Percentiles rank a stretch among this genome's conserved stretches.
These are phyloP conservation scores for Proteles cristata DNA, from an alignment of 2,113 vertebrate genomes.

Conservation along the genomic window DNA sequence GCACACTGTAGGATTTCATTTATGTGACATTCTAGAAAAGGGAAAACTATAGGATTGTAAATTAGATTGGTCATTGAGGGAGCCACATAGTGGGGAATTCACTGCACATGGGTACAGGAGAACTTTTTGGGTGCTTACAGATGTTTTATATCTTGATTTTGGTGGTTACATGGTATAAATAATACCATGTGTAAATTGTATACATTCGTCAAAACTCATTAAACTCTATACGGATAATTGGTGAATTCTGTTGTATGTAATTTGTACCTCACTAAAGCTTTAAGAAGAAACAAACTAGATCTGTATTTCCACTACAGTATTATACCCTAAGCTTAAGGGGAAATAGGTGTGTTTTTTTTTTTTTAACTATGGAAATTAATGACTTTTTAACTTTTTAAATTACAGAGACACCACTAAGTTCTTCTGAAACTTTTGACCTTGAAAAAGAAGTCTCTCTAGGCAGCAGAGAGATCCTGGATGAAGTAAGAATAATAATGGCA, in stretches of 20 bases:
- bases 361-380: constrained; percentile 56
- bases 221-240: constrained; percentile 32
- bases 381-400: constrained; percentile 69
- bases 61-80: constrained; percentile 14
- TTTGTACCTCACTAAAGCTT: constrained; percentile 46
- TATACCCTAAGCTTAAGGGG: constrained; percentile 27
- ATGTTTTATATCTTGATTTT: constrained; percentile 33
- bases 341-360: constrained; percentile 7
- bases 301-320: neutral
- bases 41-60: neutral
- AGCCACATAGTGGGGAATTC: neutral
- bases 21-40: constrained; percentile 38
- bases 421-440: constrained; percentile 76
- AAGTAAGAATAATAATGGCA: constrained; percentile 77
- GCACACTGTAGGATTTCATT: neutral
- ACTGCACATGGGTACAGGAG: neutral
- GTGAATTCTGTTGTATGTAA: constrained; percentile 49
- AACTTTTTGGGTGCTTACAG: neutral
- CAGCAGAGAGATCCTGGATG: constrained; percentile 67
- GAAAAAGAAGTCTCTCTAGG: constrained; percentile 77
- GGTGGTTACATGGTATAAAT: neutral
- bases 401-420: constrained; percentile 92
- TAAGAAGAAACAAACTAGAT: constrained; percentile 28
- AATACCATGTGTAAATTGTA: constrained; percentile 9
- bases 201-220: constrained; percentile 30